phyloP scores from a whole-genome alignment of 2,113 vertebrate genomes.

The Tricholaema leucomelas region DNA sequence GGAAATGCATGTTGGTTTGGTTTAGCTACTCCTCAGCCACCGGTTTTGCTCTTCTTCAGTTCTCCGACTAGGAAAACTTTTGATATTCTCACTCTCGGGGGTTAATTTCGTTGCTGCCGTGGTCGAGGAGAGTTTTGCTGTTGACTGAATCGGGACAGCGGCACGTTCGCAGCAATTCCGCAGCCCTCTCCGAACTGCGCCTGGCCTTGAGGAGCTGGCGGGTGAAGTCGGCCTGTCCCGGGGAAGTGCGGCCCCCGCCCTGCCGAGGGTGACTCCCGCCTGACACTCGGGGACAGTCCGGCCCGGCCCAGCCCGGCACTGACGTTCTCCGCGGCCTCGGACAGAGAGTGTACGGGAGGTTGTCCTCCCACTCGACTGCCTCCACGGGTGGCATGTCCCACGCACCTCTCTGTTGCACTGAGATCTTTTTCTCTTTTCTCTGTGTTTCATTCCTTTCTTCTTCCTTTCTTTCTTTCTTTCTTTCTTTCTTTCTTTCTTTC shows the following conservation, averaged over 20 bases:
- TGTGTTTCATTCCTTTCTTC: too few species aligned
- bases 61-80: neutral
- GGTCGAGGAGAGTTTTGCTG: neutral
- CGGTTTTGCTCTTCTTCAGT: neutral
- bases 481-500: fast-evolving
- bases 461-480: fast-evolving
- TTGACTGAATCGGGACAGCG: neutral
- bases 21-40: neutral
- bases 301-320: neutral
- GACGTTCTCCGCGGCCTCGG: neutral
- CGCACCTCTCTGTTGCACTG: neutral
- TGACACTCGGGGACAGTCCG: too few species aligned
- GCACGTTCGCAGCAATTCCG: neutral
- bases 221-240: neutral
- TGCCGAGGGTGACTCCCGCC: neutral
- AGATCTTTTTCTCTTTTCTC: neutral
- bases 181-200: neutral
- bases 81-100: neutral
- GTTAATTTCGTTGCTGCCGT: constrained; percentile 6
- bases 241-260: neutral
- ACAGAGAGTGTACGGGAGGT: fast-evolving
- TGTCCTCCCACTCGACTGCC: neutral
- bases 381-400: neutral
- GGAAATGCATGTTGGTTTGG: neutral
- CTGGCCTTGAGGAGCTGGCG: neutral